Base-by-base conservation (phyloP, 2,797 vertebrate species). In the Octomys mimax region DNA sequence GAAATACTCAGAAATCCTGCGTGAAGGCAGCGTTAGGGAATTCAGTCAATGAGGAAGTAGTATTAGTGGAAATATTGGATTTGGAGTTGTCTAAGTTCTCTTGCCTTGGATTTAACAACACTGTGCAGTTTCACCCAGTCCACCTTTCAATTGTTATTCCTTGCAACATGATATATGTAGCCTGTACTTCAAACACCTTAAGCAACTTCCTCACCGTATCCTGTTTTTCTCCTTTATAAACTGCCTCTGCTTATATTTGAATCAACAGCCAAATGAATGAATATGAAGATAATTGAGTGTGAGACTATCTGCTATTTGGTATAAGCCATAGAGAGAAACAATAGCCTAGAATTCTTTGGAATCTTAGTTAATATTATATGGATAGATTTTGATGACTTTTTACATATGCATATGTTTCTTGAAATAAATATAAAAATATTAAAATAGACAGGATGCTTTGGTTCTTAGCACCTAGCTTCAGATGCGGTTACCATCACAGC, bases 401-500 rank as follows among this genome's bases (percentile, higher is more conserved):
- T 22, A 28, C 8, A 75, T 73, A 2, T 64, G 11, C 52, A 42
- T 70, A 24, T 91, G 82, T 90, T 92, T 87, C 70, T 78, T 82
- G 39, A 61, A 75, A 42, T 16, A 66, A 6, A 78, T 0, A 3
- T 22, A 0, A 42, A 59, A 57, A 0, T 0, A 3, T 85, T 73
- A 4, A 36, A 73, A 39, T 77, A 64, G 62, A 89, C 33, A 0
- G 52, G 52, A 10, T 7, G 64, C 1, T 94, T 92, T 95, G n/a
- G 2, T 94, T n/a, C 64, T 42, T 94, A 99, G 99, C 99, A 0
- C 99, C 99, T 0, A 0, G 99, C 99, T 0, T 99, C 99, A 0
- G 99, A 99, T 98, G 99, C 99, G 99, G 99, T 0, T 99, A 99
- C 94, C 99, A 99, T 97, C 99, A 99, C 94, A 99, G 99, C 97